Evolutionary conservation across 2,888 invertebrate genomes (phyloP).

Genomic region (Ernsta delagoae): DNA sequence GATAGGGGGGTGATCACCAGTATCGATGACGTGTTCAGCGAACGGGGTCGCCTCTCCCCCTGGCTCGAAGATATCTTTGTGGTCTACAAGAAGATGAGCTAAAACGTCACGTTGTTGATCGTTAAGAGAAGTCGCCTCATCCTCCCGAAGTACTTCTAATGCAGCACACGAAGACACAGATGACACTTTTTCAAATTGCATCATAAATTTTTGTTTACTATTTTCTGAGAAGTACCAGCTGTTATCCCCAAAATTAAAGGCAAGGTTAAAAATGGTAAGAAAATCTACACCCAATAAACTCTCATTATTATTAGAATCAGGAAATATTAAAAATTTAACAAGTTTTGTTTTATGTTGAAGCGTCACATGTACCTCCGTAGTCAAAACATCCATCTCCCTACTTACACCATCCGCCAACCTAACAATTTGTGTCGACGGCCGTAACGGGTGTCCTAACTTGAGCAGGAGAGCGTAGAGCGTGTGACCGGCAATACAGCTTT

Average conservation of each 20-base stretch:
- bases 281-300: slow-evolving; percentile 19
- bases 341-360: background rate
- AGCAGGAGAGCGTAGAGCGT: slow-evolving; percentile 18
- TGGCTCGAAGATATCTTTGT: background rate
- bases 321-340: slow-evolving; percentile 16
- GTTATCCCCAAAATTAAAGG: background rate
- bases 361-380: slow-evolving; percentile 11
- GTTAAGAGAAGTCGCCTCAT: slow-evolving; percentile 2
- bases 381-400: slow-evolving; percentile 6
- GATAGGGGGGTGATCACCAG: background rate
- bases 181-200: background rate
- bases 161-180: slow-evolving; percentile 3
- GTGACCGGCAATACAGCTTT: slow-evolving; percentile 20
- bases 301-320: slow-evolving; percentile 13
- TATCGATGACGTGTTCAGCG: slow-evolving; percentile 5
- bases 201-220: background rate
- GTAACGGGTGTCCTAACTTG: slow-evolving; percentile 2
- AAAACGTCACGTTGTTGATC: background rate
- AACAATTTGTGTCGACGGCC: slow-evolving; percentile 6
- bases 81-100: background rate
- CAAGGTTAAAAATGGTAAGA: slow-evolving; percentile 8
- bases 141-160: background rate
- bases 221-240: background rate
- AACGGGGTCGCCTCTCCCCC: slow-evolving; percentile 21
- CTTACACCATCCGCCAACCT: slow-evolving; percentile 16